Conservation (phyloP, 2,797 vertebrate genomes). For the Onychomys torridus region DNA sequence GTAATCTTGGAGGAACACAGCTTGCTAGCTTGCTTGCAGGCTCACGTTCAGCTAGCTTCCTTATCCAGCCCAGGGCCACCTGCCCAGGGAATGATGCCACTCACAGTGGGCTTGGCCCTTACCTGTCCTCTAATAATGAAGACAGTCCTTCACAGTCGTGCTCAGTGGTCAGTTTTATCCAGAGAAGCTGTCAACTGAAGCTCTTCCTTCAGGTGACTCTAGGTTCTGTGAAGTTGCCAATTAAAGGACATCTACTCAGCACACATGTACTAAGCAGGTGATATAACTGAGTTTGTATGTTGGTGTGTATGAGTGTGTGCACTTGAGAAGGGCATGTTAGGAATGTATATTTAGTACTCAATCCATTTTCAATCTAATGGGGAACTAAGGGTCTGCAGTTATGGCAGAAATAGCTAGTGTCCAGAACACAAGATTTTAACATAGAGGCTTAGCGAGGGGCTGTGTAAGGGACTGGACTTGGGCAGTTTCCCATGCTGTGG, state of each 20-base stretch:
- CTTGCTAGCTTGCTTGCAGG: background rate
- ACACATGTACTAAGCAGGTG: background rate
- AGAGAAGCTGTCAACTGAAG: background rate
- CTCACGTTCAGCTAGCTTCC: background rate
- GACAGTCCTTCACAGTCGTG: background rate
- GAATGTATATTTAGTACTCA: background rate
- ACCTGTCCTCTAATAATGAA: background rate
- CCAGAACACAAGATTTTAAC: background rate
- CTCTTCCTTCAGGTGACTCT: background rate
- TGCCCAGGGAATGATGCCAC: background rate
- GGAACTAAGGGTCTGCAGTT: rapidly evolving
- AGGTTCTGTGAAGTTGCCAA: background rate
- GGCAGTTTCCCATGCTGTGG: background rate
- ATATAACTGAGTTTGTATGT: background rate
- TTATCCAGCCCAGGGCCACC: background rate
- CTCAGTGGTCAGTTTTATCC: background rate
- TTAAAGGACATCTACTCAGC: background rate
- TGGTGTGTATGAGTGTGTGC: background rate
- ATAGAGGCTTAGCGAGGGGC: background rate
- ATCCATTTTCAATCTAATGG: rapidly evolving
- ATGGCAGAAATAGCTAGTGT: rapidly evolving
- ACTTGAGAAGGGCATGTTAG: background rate
- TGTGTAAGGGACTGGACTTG: background rate
- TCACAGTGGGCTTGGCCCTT: background rate
- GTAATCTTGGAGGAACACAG: background rate